A percentile compares a stretch with the other conserved stretches of the same genome.
Evolutionary conservation across 2,797 vertebrate genomes (phyloP).

Genomic region (Pempheris klunzingeri): DNA sequence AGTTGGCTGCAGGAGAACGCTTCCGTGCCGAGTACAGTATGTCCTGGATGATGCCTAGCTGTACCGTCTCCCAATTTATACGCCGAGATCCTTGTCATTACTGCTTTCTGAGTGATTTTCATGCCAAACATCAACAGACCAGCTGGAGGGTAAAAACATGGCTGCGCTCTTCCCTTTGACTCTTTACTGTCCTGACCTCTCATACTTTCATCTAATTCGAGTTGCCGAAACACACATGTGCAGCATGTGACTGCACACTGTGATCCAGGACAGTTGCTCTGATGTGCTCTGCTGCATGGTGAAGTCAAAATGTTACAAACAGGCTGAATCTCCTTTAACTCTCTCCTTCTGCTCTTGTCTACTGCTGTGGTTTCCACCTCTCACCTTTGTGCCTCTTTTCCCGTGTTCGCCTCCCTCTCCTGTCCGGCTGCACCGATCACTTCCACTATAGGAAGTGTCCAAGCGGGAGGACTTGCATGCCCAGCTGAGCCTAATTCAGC

Average conservation of each 20-base stretch:
- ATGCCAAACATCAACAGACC: constrained; percentile 16
- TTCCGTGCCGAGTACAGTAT: constrained; percentile 4
- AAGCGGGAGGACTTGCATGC: constrained; percentile 96
- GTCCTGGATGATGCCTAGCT: constrained; percentile 24
- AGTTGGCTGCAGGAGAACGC: constrained; percentile 29
- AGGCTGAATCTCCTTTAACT: constrained; percentile 61
- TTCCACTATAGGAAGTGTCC: constrained; percentile 95
- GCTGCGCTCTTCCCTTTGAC: constrained; percentile 31
- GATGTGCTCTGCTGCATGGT: constrained; percentile 65
- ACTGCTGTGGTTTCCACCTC: constrained; percentile 56
- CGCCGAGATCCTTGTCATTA: constrained; percentile 44
- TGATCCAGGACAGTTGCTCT: constrained; percentile 46
- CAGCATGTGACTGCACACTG: constrained; percentile 35
- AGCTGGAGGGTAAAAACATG: constrained; percentile 33
- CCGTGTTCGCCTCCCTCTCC: constrained; percentile 63
- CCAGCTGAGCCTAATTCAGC: constrained; percentile 97
- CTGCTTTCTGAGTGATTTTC: constrained; percentile 22
- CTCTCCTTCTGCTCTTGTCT: constrained; percentile 68
- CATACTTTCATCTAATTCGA: constrained; percentile 40
- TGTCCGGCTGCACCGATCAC: constrained; percentile 78
- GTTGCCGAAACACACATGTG: constrained; percentile 34
- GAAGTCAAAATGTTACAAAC: constrained; percentile 43
- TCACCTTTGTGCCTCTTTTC: constrained; percentile 63
- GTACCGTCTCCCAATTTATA: constrained; percentile 29
- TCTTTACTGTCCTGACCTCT: constrained; percentile 33